Base-by-base conservation (phyloP, 2,888 invertebrate species). In the Mylabris sibirica region DNA sequence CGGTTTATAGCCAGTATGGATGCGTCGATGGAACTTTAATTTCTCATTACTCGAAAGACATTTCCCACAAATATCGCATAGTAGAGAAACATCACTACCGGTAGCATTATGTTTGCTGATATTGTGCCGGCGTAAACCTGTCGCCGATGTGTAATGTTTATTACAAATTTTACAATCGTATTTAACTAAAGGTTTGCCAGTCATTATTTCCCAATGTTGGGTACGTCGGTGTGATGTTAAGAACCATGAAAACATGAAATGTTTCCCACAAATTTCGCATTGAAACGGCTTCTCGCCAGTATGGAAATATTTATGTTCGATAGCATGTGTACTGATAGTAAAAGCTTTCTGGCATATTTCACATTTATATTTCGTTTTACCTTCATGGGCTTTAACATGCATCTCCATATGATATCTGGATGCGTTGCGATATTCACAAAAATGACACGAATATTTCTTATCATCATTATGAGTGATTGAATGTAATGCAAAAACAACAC, bases 21-120 rank as follows among this genome's bases (percentile, higher is more conserved):
- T 86, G 22, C 87, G 81, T 57, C 86, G 84, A 71, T 90, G 89
- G 30, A 86, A 84, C 66, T 86, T 87, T 38, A 90, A 77, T 65
- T 88, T 88, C 69, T 86, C 87, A 17, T 81, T 83, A 60, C 83
- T 87, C 0, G 86, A 83, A 2, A 89, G 78, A 0, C 86, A 84
- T 72, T 89, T 89, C 0, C 89, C 89, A 67, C 90, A 90, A 5
- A 87, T 82, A 68, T 89, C 89, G 69, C 90, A 90, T 0, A 89
- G 82, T 63, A 85, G 85, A n/a, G 83, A 79, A 1, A 73, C 62
- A 65, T 81, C 79, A 8, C 73, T 69, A 3, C 78, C 79, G 0
- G 70, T 84, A 24, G 85, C 81, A n/a, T 86, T 87, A 73, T 88
- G 89, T 60, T 84, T 82, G 63, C 80, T 85, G 70, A 79, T 74